Evolutionary conservation across 2,888 invertebrate genomes (phyloP), one percentile per base, ranked within the genome.

Genomic region (Luperina testacea): DNA sequence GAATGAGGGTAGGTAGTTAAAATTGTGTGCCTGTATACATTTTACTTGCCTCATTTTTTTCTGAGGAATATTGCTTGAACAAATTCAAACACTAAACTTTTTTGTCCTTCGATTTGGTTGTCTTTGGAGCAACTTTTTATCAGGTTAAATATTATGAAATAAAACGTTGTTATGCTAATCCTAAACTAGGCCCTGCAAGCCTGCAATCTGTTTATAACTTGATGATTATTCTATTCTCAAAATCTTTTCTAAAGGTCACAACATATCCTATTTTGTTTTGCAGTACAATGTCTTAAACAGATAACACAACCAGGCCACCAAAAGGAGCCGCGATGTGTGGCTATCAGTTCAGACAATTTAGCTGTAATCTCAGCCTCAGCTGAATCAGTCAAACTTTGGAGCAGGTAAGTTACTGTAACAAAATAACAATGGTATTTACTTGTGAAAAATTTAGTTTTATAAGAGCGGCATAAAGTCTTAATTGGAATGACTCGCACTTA

Each of bases 371-470:
- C 99, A 0, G 99, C 98, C 0, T 98, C 99, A 85, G 98, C 97
- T 0, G 99, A 99, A 89, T 98, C 98, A 13, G 97, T 99, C 59
- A 99, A 99, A 97, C 96, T 99, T 73, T 99, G 99, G 99, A 99
- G 99, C 94, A 98, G 98, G 98, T 98, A 91, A 86, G 89, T 87
- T 48, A 9, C 32, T 45, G n/a, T n/a, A 5, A 59, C 42, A 45
- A 32, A 53, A 27, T 13, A 32, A 20, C 1, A 2, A 2, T 6
- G 38, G 48, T 67, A 32, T 27, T 38, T 38, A 17, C 24, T n/a
- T 67, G n/a, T 67, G n/a, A 27, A 45, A 45, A 27, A 68, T 27
- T 27, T 1, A 20, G 6, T 48, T 68, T 27, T 68, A 32, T 13
- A 32, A 20, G 48, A 51, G 48, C 8, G 20, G 27, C 27, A 24